Evolutionary conservation across 2,797 vertebrate species (phyloP).

Genomic region (Rhinophrynus dorsalis): DNA sequence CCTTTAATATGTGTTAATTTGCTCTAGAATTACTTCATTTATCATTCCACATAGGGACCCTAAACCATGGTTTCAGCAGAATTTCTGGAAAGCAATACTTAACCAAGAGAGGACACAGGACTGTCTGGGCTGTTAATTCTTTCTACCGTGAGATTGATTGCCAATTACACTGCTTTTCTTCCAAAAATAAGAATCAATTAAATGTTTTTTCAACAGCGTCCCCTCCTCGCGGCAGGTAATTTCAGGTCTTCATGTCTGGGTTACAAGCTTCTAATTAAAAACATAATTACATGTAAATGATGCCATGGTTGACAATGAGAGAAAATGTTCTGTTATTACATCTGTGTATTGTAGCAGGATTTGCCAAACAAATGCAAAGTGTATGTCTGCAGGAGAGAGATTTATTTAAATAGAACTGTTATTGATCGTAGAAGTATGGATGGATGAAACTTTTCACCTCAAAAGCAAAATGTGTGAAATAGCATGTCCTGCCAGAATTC

Average conservation of each 20-base stretch:
- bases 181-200: conserved; percentile 48
- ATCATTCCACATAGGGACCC: too few relatives aligned
- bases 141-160: conserved; percentile 32
- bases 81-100: neutral
- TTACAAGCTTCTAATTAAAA: conserved; percentile 43
- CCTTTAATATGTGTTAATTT: too few relatives aligned
- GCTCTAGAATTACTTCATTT: too few relatives aligned
- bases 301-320: conserved; percentile 25
- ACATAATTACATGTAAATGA: conserved; percentile 50
- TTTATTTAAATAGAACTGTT: conserved; percentile 41
- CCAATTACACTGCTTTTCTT: conserved; percentile 40
- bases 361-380: neutral
- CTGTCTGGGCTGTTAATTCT: conserved; percentile 21
- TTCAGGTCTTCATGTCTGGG: conserved; percentile 31
- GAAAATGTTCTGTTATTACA: conserved; percentile 30
- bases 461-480: conserved; percentile 22
- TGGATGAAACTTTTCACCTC: too few relatives aligned
- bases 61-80: too few relatives aligned
- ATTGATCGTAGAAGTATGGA: conserved; percentile 33
- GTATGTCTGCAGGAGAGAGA: neutral
- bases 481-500: conserved; percentile 18
- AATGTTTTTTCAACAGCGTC: conserved; percentile 38
- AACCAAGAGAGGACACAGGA: conserved; percentile 1
- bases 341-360: conserved; percentile 19
- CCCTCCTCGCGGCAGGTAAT: conserved; percentile 37